phyloP scores from a whole-genome alignment of 2,797 vertebrate genomes.

The Kryptopterus vitreolus region DNA sequence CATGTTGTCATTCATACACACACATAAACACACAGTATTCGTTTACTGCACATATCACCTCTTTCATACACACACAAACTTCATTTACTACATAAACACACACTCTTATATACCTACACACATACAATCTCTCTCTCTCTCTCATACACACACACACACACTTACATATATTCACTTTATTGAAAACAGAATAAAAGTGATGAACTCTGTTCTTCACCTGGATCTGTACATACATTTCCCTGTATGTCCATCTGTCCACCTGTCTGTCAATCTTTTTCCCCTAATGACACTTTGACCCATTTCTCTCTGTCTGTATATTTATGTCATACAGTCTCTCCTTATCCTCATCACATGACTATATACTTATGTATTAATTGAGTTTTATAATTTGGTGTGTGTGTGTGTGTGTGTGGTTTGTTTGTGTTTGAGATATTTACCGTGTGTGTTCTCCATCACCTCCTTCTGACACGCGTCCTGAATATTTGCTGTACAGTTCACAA shows the following conservation, averaged over 20 bases:
- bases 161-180: background rate
- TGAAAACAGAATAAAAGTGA: background rate
- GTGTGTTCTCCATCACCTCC: conserved; percentile 54
- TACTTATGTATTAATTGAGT: too few species aligned
- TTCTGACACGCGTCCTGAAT: conserved; percentile 59
- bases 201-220: background rate
- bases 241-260: background rate
- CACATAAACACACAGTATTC: too few species aligned
- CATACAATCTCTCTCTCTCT: background rate
- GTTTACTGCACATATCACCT: background rate
- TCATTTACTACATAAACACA: too few species aligned
- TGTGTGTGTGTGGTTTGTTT: too few species aligned
- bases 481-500: conserved; percentile 57
- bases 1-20: too few species aligned
- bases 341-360: too few species aligned
- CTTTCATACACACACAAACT: background rate
- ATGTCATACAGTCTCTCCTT: too few species aligned
- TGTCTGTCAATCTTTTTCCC: background rate
- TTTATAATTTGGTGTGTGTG: too few species aligned
- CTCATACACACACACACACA: background rate
- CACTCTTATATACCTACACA: too few species aligned
- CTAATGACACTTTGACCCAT: background rate
- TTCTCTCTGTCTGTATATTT: background rate
- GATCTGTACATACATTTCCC: too few species aligned
- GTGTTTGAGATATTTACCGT: conserved; percentile 23